A percentile compares a stretch with the other conserved stretches of the same genome.
Conservation (phyloP, 2,888 invertebrate genomes). For the Odontomyia ornata region DNA sequence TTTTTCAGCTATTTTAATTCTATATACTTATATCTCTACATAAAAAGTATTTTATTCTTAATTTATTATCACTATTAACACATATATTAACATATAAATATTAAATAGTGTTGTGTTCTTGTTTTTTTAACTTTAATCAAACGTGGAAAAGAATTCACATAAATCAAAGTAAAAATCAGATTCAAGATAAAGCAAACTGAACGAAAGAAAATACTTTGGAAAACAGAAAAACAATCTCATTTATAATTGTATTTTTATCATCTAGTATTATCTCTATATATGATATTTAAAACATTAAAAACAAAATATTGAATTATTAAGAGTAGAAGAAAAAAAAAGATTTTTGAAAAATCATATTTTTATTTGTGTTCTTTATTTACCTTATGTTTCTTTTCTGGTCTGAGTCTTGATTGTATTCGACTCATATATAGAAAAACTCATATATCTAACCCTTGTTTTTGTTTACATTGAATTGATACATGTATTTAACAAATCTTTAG, state of each 20-base stretch:
- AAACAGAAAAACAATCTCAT: conserved; percentile 28
- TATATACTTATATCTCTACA: background rate
- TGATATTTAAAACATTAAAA: conserved; percentile 26
- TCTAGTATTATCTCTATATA: conserved; percentile 39
- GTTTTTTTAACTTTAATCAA: conserved; percentile 31
- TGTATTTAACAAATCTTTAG: conserved; percentile 17
- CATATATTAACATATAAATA: conserved; percentile 27
- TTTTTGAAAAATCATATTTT: conserved; percentile 40
- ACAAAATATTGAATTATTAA: background rate
- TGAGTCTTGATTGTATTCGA: conserved; percentile 37
- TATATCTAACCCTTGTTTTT: conserved; percentile 26
- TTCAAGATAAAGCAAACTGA: conserved; percentile 3
- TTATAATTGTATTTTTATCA: conserved; percentile 40
- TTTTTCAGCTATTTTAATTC: conserved; percentile 7
- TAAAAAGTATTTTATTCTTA: conserved; percentile 27
- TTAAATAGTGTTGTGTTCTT: conserved; percentile 36
- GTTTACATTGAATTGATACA: conserved; percentile 22
- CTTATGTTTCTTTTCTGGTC: conserved; percentile 46
- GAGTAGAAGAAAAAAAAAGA: conserved; percentile 33
- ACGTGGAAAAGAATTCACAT: conserved; percentile 21
- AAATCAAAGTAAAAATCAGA: background rate
- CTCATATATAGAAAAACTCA: background rate
- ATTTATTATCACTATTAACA: conserved; percentile 27
- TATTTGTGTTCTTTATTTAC: conserved; percentile 47
- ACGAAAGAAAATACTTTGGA: background rate